Base-by-base conservation (phyloP, 2,797 vertebrate genomes). In the Chelmon rostratus region DNA sequence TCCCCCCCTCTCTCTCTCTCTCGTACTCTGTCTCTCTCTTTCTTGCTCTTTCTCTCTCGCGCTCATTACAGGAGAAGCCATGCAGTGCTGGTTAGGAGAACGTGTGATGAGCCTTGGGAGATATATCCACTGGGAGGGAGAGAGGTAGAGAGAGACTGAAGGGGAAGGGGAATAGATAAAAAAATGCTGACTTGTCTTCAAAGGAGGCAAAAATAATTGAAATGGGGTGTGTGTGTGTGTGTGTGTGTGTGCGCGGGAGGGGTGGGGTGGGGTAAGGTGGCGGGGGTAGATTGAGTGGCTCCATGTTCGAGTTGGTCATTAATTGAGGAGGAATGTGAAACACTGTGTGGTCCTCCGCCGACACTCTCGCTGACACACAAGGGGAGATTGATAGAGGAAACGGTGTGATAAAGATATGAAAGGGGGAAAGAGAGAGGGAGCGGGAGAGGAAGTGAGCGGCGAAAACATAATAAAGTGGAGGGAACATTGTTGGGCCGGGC, bases 161-260 rank as follows among this genome's bases (percentile, higher is more conserved):
- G 84, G 88, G 81, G 76, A 93, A 89, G 87, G 89, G 82, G 88
- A 92, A 89, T 82, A 93, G 90, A 93, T 92, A 91, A 91, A 92
- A 91, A 94, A 94, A 94, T 93, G 93, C 94, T 94, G 93, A 95
- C 93, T 93, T 93, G 91, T 93, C 94, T 93, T 94, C 92, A 94
- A 94, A 94, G 93, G 88, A 93, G 92, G 89, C 90, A 90, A 93
- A 94, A 94, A 95, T 94, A 94, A 94, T 94, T 94, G 93, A 94
- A 94, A 92, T 92, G 82, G 91, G 54, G 82, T 76, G 76, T 76
- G 80, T 77, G 81, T 72, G 21, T 68, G 37, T 67, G 61, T 54
- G 71, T 52, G 71, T 68, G 67, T 74, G 76, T 66, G 53, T 65
- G 68, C 65, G 78, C 33, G 65, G 76, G 74, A 35, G 61, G 33